Percentiles rank a stretch among this genome's conserved stretches.
These are phyloP conservation scores for Miltochrista miniata DNA, from an alignment of 2,888 invertebrate genomes.

Conservation along the genomic window DNA sequence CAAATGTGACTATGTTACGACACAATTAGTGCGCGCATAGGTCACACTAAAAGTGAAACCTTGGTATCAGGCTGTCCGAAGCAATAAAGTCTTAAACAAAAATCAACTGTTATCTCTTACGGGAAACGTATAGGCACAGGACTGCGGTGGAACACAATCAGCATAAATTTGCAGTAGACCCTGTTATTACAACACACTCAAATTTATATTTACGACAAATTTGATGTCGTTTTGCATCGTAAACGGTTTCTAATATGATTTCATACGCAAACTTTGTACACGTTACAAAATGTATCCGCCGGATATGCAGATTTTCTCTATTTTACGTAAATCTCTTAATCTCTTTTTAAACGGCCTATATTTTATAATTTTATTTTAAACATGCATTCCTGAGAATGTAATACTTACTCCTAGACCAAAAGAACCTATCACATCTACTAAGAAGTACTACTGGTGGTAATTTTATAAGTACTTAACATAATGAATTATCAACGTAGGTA, in stretches of 20 bases:
- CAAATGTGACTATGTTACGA: too few relatives aligned
- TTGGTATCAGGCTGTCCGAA: slow-evolving; percentile 37
- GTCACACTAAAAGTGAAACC: slow-evolving; percentile 27
- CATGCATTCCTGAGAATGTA: too few relatives aligned
- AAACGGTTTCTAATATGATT: slow-evolving; percentile 43
- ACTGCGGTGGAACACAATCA: slow-evolving; percentile 66
- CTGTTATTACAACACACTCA: slow-evolving; percentile 59
- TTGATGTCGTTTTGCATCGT: slow-evolving; percentile 45
- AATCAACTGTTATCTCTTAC: slow-evolving; percentile 62
- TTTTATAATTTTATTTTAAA: too few relatives aligned
- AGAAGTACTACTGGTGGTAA: too few relatives aligned
- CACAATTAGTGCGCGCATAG: slow-evolving; percentile 20
- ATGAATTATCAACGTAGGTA: too few relatives aligned
- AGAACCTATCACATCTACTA: too few relatives aligned
- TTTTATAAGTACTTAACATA: too few relatives aligned
- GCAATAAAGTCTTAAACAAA: slow-evolving; percentile 63
- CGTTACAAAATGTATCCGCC: neutral
- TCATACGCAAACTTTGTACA: slow-evolving; percentile 36
- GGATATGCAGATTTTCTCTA: too few relatives aligned
- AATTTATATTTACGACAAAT: slow-evolving; percentile 53
- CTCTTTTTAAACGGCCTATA: too few relatives aligned
- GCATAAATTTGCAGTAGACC: slow-evolving; percentile 76
- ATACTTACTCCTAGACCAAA: too few relatives aligned
- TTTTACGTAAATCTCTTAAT: too few relatives aligned
- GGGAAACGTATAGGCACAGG: slow-evolving; percentile 61